Percentiles rank a stretch among this genome's conserved stretches.
phyloP scores from a whole-genome alignment of 2,888 invertebrate species.

The Hoplodrina ambigua region DNA sequence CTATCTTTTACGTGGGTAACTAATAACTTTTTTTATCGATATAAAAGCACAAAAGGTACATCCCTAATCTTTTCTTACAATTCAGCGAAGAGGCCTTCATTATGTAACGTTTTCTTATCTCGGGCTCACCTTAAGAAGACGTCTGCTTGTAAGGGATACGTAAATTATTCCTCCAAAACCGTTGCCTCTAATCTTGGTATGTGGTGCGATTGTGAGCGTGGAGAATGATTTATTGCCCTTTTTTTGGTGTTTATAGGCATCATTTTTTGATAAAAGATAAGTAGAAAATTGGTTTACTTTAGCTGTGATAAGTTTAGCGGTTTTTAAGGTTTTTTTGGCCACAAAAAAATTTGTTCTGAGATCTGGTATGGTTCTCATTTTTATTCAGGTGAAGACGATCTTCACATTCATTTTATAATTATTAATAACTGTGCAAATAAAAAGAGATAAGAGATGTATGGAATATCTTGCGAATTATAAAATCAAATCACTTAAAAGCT shows the following conservation, averaged over 20 bases:
- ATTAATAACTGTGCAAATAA: too few relatives aligned
- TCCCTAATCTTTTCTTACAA: conserved; percentile 64
- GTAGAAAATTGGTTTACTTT: background rate
- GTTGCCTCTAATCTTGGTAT: conserved; percentile 50
- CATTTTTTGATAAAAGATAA: background rate
- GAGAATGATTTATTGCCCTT: conserved; percentile 39
- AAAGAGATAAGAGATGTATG: too few relatives aligned
- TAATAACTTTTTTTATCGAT: conserved; percentile 42
- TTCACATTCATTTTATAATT: too few relatives aligned
- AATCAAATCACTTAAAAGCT: too few relatives aligned
- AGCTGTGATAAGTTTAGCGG: background rate
- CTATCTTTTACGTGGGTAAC: conserved; percentile 6
- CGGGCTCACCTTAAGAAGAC: conserved; percentile 68
- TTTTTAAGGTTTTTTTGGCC: background rate
- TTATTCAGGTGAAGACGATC: too few relatives aligned
- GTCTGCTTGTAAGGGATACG: conserved; percentile 62
- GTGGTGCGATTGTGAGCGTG: conserved; percentile 41
- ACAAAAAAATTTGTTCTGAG: too few relatives aligned
- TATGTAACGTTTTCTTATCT: conserved; percentile 82
- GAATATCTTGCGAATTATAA: too few relatives aligned
- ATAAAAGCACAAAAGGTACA: conserved; percentile 21
- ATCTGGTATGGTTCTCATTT: too few relatives aligned
- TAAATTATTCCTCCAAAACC: conserved; percentile 56
- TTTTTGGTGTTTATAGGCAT: conserved; percentile 3
- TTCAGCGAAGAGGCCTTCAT: conserved; percentile 75